These are phyloP conservation scores for Penaeus vannamei DNA, from an alignment of 1,140 invertebrate genomes.

Conservation along the genomic window DNA sequence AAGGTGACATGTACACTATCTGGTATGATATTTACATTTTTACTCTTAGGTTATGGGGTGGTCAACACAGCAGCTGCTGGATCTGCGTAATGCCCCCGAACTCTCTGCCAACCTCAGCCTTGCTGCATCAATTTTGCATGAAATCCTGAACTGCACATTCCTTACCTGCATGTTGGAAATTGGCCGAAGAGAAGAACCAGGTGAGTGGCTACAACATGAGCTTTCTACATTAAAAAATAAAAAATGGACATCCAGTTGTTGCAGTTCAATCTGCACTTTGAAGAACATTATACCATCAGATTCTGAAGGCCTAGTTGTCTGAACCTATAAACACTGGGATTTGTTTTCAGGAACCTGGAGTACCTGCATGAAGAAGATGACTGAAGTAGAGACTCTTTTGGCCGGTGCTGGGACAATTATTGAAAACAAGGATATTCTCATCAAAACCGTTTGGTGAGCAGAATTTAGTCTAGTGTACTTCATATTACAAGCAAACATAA, in stretches of 20 bases:
- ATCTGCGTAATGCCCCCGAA: constrained; percentile 74
- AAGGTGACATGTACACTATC: not conserved
- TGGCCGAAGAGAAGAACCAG: constrained; percentile 79
- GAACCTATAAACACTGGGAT: too few relatives aligned
- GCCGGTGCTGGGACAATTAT: constrained; percentile 69
- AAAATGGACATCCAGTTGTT: not conserved
- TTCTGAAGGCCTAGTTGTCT: too few relatives aligned
- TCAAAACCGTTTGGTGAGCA: constrained; percentile 71
- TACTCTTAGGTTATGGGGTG: constrained; percentile 68
- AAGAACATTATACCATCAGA: not conserved
- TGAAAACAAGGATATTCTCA: constrained; percentile 58
- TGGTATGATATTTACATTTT: constrained; percentile 72
- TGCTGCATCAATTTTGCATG: constrained; percentile 79
- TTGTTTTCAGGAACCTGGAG: constrained; percentile 54
- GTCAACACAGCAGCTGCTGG: constrained; percentile 69
- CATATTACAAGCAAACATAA: too few relatives aligned
- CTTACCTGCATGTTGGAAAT: constrained; percentile 86
- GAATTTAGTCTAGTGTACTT: constrained; percentile 68
- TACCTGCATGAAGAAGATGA: constrained; percentile 69
- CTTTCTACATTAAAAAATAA: not conserved
- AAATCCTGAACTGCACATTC: constrained; percentile 82
- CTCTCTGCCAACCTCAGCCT: constrained; percentile 80
- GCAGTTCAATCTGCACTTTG: not conserved
- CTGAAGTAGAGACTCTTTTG: constrained; percentile 71
- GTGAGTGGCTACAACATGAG: constrained; percentile 31